Base-by-base conservation (phyloP, 2,888 invertebrate genomes). In the Hybos culiciformis region DNA sequence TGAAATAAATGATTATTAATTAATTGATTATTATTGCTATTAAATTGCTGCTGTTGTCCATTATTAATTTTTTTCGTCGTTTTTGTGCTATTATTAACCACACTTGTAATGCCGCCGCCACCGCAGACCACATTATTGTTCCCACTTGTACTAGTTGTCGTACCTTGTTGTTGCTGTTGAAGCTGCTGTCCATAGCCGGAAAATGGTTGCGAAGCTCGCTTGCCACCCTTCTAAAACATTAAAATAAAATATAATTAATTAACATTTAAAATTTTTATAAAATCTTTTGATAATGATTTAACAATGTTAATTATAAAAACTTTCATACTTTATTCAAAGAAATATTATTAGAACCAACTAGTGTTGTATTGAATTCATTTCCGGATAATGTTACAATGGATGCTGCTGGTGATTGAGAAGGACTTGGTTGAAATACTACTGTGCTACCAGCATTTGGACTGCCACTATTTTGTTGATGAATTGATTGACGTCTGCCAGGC, bases 381-480 rank as follows among this genome's bases (percentile, higher is more conserved):
- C 65, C 66, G 51, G 62, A 57, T 51, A 62, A 60, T 56, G 63
- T 65, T 53, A 66, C 60, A 52, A 66, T 60, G 48, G 62, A 63
- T 42, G 65, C 62, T 49, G 63, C 62, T 49, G 67, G 67, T 48
- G 67, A 67, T 54, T 67, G 67, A 42, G 67, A 66, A 45, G 67
- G 67, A 55, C 67, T 67, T 50, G 67, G 67, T 47, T 66, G 63
- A 51, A 63, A 67, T 43, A 66, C 63, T 52, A 66, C 63, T 46
- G 65, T 65, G n/a, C n/a, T n/a, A 37, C 67, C 65, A 47, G 67
- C 66, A 54, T 65, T 67, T 44, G 67, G 66, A 54, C 67, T 67
- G 50, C 62, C 64, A 59, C 61, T 66, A 42, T 59, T 56, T 48
- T 65, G 61, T 51, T 67, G 67, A 53, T 66, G 63, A 48, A 67